These are phyloP conservation scores for Sitophilus oryzae DNA, from an alignment of 1,140 invertebrate species.

Conservation along the genomic window DNA sequence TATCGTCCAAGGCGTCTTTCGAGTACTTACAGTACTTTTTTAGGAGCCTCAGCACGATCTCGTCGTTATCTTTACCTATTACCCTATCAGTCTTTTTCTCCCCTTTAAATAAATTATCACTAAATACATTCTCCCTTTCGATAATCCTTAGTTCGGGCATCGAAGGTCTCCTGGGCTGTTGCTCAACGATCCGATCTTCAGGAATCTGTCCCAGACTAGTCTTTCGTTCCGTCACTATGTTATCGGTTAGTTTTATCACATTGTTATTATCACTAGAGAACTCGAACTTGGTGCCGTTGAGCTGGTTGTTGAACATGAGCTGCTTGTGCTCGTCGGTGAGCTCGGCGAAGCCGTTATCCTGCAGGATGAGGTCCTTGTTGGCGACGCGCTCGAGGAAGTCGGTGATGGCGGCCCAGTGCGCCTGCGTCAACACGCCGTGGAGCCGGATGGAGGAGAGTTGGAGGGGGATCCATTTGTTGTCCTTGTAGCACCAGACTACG, in stretches of 20 bases:
- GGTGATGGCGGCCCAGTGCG: slow-evolving; percentile 55
- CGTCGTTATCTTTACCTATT: slow-evolving; percentile 38
- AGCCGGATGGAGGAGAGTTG: slow-evolving; percentile 57
- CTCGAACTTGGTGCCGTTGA: slow-evolving; percentile 23
- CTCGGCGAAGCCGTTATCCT: slow-evolving; percentile 44
- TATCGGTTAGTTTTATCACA: slow-evolving; percentile 33
- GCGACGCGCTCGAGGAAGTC: slow-evolving; percentile 56
- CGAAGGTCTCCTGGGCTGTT: slow-evolving; percentile 33
- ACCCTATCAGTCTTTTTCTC: slow-evolving; percentile 37
- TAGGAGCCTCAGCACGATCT: slow-evolving; percentile 39
- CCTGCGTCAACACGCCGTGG: slow-evolving; percentile 54
- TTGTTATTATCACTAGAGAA: slow-evolving; percentile 27
- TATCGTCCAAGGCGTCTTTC: slow-evolving; percentile 38
- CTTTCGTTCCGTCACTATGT: slow-evolving; percentile 28
- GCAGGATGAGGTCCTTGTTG: slow-evolving; percentile 53
- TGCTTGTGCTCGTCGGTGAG: slow-evolving; percentile 41
- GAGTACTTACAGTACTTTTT: slow-evolving; percentile 43
- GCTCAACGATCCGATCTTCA: slow-evolving; percentile 33
- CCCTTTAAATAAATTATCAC: slow-evolving; percentile 37
- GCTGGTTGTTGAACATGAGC: slow-evolving; percentile 30
- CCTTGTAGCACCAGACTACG: slow-evolving; percentile 59
- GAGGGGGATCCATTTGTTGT: slow-evolving; percentile 57
- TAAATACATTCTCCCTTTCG: slow-evolving; percentile 39
- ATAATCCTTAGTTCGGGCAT: slow-evolving; percentile 35
- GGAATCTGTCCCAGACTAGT: slow-evolving; percentile 35